These are phyloP conservation scores for Scrobipalpa costella DNA, from an alignment of 2,888 invertebrate species.

Conservation along the genomic window DNA sequence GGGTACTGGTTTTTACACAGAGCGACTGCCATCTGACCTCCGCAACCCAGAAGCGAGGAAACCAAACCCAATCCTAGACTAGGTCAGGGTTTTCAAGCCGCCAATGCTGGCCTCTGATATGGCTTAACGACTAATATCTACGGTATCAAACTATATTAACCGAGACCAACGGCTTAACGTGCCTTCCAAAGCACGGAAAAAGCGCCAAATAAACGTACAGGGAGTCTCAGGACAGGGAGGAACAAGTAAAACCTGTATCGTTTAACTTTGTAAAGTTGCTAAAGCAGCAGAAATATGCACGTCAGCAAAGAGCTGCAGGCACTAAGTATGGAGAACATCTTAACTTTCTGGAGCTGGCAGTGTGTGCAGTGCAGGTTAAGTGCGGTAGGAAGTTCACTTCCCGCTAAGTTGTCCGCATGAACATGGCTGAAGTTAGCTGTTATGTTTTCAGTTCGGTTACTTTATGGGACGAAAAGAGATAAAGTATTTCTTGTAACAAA, in stretches of 20 bases:
- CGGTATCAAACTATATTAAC: too few species aligned
- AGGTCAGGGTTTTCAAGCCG: too few species aligned
- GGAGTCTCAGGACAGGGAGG: too few species aligned
- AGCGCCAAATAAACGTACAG: too few species aligned
- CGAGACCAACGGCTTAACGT: too few species aligned
- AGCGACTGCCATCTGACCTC: too few species aligned
- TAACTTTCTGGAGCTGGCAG: slow-evolving; percentile 4
- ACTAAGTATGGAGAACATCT: neutral
- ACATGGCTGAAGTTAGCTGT: slow-evolving; percentile 11
- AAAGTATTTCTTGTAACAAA: slow-evolving; percentile 1
- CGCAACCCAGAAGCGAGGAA: too few species aligned
- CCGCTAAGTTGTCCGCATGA: slow-evolving; percentile 8
- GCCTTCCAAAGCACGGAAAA: too few species aligned
- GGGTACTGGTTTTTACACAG: too few species aligned
- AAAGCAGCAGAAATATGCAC: neutral
- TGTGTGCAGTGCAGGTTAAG: slow-evolving; percentile 8
- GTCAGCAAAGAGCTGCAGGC: slow-evolving; percentile 10
- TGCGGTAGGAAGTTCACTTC: slow-evolving; percentile 9
- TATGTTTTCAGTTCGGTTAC: neutral
- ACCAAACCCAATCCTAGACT: too few species aligned
- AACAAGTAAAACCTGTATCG: neutral
- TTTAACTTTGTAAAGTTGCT: neutral
- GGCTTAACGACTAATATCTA: too few species aligned
- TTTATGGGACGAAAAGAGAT: neutral
- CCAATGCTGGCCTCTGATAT: too few species aligned